A percentile compares a stretch with the other conserved stretches of the same genome.
Conservation (phyloP, 2,888 invertebrate genomes). For the Andrena marginata region DNA sequence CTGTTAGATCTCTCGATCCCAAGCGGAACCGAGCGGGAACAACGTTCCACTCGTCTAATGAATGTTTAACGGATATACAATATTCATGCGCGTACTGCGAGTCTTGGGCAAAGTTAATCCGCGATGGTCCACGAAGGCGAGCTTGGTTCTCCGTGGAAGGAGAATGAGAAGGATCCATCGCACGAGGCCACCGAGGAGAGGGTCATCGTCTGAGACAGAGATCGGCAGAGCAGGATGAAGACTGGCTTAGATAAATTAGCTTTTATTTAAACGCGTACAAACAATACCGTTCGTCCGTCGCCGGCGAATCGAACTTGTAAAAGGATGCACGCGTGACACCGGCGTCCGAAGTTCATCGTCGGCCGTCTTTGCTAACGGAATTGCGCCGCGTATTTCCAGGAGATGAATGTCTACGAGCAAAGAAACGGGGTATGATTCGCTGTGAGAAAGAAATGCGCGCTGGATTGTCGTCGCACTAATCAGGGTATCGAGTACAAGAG, state of each 20-base stretch:
- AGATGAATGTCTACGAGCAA: neutral
- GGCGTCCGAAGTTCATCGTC: slow-evolving; percentile 22
- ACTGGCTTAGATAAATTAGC: slow-evolving; percentile 37
- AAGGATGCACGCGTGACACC: slow-evolving; percentile 28
- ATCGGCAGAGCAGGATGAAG: slow-evolving; percentile 23
- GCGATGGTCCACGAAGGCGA: neutral
- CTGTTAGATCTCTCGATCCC: slow-evolving; percentile 43
- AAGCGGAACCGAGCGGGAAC: slow-evolving; percentile 31
- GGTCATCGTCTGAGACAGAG: neutral
- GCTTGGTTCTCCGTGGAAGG: neutral
- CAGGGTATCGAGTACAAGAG: slow-evolving; percentile 41
- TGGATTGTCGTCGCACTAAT: slow-evolving; percentile 31
- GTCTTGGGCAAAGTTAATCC: slow-evolving; percentile 12
- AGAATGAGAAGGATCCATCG: slow-evolving; percentile 1
- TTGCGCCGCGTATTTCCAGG: slow-evolving; percentile 2
- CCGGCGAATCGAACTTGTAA: slow-evolving; percentile 21
- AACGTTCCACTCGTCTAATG: slow-evolving; percentile 46
- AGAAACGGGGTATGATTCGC: slow-evolving; percentile 16
- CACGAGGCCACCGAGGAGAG: slow-evolving; percentile 1
- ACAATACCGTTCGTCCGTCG: slow-evolving; percentile 20
- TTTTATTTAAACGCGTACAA: slow-evolving; percentile 32
- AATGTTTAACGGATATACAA: slow-evolving; percentile 57
- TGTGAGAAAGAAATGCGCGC: slow-evolving; percentile 14
- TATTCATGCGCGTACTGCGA: slow-evolving; percentile 27
- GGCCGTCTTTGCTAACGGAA: slow-evolving; percentile 33